Evolutionary conservation across 2,888 invertebrate species (phyloP).

Genomic region (Mimachlamys varia): DNA sequence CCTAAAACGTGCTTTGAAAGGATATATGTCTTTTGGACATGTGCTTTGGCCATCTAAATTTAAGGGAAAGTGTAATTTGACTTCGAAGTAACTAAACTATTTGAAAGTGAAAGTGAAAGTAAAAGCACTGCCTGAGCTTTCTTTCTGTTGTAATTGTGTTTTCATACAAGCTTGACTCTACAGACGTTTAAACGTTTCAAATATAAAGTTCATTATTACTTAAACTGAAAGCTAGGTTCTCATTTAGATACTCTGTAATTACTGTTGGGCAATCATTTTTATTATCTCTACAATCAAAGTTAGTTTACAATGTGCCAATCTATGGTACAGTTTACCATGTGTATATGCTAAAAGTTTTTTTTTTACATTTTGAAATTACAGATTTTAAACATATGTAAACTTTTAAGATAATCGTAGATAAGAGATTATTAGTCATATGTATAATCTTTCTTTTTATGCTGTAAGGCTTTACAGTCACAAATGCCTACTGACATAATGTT

Average conservation of each 20-base stretch:
- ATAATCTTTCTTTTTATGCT: background rate
- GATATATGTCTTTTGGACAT: too few species aligned
- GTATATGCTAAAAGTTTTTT: background rate
- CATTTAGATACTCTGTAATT: background rate
- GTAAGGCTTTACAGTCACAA: conserved; percentile 6
- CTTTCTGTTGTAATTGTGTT: too few species aligned
- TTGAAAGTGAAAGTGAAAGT: too few species aligned
- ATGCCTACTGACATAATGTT: background rate
- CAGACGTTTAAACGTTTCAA: too few species aligned
- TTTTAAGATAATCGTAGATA: background rate
- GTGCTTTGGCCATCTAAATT: too few species aligned
- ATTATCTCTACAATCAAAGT: background rate
- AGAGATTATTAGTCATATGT: background rate
- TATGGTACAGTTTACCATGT: background rate
- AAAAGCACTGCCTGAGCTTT: too few species aligned
- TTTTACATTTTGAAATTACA: background rate
- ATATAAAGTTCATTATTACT: too few species aligned
- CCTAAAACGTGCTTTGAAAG: too few species aligned
- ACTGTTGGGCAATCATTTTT: background rate
- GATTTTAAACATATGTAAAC: background rate
- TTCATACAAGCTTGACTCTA: too few species aligned
- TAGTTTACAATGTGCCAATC: background rate
- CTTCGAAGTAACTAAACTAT: too few species aligned
- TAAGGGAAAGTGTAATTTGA: too few species aligned
- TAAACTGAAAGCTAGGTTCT: background rate